Percentiles rank a stretch among this genome's conserved stretches.
phyloP scores from a whole-genome alignment of 2,797 vertebrate species.

The Botia kubotai region DNA sequence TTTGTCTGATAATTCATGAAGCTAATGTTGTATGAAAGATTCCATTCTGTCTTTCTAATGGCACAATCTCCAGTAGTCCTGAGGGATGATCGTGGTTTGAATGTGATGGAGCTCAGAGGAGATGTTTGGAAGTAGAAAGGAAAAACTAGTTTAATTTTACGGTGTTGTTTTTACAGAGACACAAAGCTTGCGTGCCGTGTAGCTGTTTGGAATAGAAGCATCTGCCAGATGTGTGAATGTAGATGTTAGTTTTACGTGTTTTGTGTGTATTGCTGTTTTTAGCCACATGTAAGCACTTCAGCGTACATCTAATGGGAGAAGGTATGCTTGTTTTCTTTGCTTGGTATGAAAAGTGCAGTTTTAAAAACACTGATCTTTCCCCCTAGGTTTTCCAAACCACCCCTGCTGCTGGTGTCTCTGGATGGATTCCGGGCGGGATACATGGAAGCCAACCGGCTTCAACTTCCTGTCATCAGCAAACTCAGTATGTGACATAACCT shows the following conservation, averaged over 20 bases:
- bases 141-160: not conserved
- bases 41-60: not conserved
- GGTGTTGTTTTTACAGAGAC: not conserved
- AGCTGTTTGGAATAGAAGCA: too few species aligned
- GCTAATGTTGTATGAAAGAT: not conserved
- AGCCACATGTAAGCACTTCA: not conserved
- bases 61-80: not conserved
- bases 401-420: conserved; percentile 91
- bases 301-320: not conserved
- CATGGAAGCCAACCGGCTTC: conserved; percentile 83
- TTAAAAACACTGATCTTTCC: not conserved
- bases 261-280: not conserved
- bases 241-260: too few species aligned
- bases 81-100: not conserved
- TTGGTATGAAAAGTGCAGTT: not conserved
- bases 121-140: not conserved
- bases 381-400: conserved; percentile 85
- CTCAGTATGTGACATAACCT: conserved; percentile 83
- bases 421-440: conserved; percentile 94
- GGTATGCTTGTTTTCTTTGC: too few species aligned
- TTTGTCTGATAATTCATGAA: not conserved
- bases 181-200: not conserved
- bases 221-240: too few species aligned
- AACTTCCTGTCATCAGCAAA: conserved; percentile 87
- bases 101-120: not conserved